Evolutionary conservation across 1,140 invertebrate genomes (phyloP).

Genomic region (Artemia franciscana): DNA sequence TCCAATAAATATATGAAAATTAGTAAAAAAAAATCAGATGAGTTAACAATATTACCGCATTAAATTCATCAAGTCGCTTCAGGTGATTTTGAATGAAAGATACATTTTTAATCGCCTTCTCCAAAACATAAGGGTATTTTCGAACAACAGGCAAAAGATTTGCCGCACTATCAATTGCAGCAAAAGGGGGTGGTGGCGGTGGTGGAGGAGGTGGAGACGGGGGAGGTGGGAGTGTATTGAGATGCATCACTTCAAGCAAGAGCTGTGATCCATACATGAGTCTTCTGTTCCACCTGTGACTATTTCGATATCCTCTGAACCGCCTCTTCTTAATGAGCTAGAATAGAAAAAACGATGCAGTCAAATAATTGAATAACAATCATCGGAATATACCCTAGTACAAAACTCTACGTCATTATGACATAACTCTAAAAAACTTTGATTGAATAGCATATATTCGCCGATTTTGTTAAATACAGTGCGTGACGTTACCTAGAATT

Average conservation of each 20-base stretch:
- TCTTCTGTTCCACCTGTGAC: constrained; percentile 5
- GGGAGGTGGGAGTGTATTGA: constrained; percentile 8
- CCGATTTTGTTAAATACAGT: no score
- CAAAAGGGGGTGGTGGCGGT: constrained; percentile 7
- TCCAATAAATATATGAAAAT: no score
- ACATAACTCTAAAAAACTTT: no score
- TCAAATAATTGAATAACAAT: no score
- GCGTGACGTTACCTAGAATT: no score
- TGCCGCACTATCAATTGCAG: constrained; percentile 2
- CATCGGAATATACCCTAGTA: no score
- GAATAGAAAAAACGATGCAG: not conserved
- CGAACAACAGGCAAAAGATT: constrained; percentile 21
- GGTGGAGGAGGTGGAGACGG: constrained; percentile 8
- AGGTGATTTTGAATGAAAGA: constrained; percentile 88
- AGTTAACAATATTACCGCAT: no score
- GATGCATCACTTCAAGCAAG: constrained; percentile 9
- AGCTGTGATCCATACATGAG: constrained; percentile 9
- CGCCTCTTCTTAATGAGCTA: constrained; percentile 7
- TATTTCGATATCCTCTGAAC: constrained; percentile 3
- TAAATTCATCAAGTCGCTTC: constrained; percentile 73
- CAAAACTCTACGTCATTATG: no score
- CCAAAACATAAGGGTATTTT: constrained; percentile 71
- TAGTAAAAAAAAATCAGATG: no score
- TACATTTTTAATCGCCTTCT: constrained; percentile 78
- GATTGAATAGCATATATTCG: no score